These are phyloP conservation scores for Ormyrus rosae DNA, from an alignment of 2,888 invertebrate genomes.

Conservation along the genomic window DNA sequence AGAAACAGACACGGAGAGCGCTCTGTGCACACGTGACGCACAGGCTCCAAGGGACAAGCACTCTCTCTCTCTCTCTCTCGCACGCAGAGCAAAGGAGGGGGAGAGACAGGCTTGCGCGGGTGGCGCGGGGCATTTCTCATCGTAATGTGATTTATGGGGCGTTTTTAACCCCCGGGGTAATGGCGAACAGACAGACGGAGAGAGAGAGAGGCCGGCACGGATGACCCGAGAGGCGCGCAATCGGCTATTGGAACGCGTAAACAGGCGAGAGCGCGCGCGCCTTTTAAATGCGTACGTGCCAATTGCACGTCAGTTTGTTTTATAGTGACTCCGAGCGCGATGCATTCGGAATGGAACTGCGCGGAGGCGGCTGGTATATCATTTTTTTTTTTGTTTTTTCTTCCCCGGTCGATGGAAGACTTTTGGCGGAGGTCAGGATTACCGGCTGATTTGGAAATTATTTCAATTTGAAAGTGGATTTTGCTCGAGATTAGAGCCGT, in stretches of 20 bases:
- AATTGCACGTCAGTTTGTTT: conserved; percentile 51
- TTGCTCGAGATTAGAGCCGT: not conserved
- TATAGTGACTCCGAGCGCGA: conserved; percentile 19
- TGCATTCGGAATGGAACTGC: conserved; percentile 1
- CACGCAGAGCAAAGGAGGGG: conserved; percentile 8
- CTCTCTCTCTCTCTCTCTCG: too few relatives aligned
- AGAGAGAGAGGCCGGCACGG: conserved; percentile 28
- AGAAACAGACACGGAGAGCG: not conserved
- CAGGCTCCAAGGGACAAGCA: not conserved
- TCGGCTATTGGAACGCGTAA: not conserved
- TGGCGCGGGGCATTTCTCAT: conserved; percentile 68
- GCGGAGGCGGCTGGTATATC: not conserved
- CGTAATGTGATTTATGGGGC: conserved; percentile 72
- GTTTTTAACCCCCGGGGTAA: conserved; percentile 70
- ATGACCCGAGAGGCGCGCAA: conserved; percentile 14
- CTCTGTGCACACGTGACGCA: not conserved
- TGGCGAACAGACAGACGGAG: conserved; percentile 49
- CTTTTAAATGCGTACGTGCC: conserved; percentile 53
- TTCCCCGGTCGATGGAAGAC: too few relatives aligned
- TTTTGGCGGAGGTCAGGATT: too few relatives aligned
- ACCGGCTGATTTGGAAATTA: not conserved
- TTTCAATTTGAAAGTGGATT: not conserved
- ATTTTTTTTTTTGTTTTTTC: not conserved
- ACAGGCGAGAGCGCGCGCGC: not conserved
- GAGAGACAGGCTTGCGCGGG: conserved; percentile 54